Evolutionary conservation across 2,113 vertebrate genomes (phyloP).

Genomic region (Sebastes schlegelii): DNA sequence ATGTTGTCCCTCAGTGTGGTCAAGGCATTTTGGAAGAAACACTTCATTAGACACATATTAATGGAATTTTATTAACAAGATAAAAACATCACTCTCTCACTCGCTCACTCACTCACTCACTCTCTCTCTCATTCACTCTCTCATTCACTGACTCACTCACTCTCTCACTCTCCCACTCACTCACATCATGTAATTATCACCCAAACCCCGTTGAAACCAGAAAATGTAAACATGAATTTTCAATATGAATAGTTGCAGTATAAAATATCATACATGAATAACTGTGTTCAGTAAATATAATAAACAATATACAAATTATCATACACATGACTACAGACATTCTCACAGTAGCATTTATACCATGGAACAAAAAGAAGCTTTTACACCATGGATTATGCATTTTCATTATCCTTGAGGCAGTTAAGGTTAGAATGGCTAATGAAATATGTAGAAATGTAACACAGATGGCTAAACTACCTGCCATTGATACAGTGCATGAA

Average conservation of each 20-base stretch:
- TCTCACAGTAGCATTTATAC: constrained; percentile 81
- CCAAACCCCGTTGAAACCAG: constrained; percentile 24
- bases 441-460: constrained; percentile 50
- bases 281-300: constrained; percentile 57
- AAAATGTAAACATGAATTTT: constrained; percentile 70
- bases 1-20: background rate
- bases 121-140: constrained; percentile 25
- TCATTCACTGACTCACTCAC: constrained; percentile 14
- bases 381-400: constrained; percentile 63
- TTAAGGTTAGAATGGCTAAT: constrained; percentile 67
- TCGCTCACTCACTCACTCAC: constrained; percentile 18
- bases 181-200: background rate
- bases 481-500: constrained; percentile 78
- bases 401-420: constrained; percentile 74
- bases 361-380: constrained; percentile 56
- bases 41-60: constrained; percentile 25
- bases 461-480: constrained; percentile 46
- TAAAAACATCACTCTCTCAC: background rate
- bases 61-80: constrained; percentile 55
- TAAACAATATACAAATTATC: constrained; percentile 66
- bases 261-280: constrained; percentile 60
- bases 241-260: constrained; percentile 41
- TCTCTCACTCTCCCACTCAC: constrained; percentile 9
- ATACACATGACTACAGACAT: constrained; percentile 53
- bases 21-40: background rate